These are phyloP conservation scores for Allobates femoralis DNA, from an alignment of 2,797 vertebrate species.

Conservation along the genomic window DNA sequence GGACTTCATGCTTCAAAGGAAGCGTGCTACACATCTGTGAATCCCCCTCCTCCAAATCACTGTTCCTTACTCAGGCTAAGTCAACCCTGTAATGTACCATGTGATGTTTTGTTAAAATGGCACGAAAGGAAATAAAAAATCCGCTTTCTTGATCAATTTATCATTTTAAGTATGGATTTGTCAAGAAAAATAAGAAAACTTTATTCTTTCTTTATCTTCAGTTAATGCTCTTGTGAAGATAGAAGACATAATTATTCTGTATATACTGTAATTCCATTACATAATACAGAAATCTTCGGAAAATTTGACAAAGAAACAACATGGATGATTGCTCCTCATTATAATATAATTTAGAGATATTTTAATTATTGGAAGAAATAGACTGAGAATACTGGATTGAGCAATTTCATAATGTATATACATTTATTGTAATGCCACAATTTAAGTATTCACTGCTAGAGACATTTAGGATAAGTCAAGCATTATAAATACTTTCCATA, in stretches of 20 bases:
- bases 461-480: constrained; percentile 69
- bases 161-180: constrained; percentile 3
- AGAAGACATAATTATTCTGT: constrained; percentile 7
- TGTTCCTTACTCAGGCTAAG: constrained; percentile 34
- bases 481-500: constrained; percentile 68
- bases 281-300: neutral
- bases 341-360: neutral
- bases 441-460: constrained; percentile 67
- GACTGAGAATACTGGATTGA: neutral
- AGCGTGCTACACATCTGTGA: constrained; percentile 46
- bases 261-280: constrained; percentile 19
- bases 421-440: constrained; percentile 39
- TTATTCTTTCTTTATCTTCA: neutral
- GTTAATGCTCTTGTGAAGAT: neutral
- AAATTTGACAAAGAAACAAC: neutral
- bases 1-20: constrained; percentile 42
- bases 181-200: neutral
- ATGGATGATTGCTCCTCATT: neutral
- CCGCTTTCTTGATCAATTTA: constrained; percentile 16
- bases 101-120: constrained; percentile 51
- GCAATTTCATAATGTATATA: constrained; percentile 59
- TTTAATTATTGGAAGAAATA: neutral
- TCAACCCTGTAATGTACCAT: constrained; percentile 54
- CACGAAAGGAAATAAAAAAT: constrained; percentile 43
- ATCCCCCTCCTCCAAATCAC: constrained; percentile 43